phyloP scores from a whole-genome alignment of 2,797 vertebrate genomes.

The Diceros bicornis region DNA sequence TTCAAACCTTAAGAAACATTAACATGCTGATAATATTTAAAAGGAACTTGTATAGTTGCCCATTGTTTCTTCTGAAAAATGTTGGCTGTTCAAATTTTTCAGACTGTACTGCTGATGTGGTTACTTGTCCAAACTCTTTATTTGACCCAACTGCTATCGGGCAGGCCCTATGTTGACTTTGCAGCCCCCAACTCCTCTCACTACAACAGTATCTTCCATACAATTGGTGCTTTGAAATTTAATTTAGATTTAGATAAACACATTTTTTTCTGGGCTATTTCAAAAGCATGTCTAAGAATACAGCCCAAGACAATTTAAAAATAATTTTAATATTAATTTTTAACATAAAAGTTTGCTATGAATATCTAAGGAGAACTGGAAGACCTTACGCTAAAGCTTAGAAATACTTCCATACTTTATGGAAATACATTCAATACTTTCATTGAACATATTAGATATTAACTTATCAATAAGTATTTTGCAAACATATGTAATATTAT shows the following conservation, averaged over 20 bases:
- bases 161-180: not conserved
- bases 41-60: not conserved
- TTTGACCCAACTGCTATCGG: not conserved
- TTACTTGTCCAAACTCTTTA: not conserved
- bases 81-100: not conserved
- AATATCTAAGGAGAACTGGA: not conserved
- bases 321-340: slow-evolving; percentile 46
- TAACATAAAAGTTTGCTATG: slow-evolving; percentile 7
- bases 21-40: not conserved
- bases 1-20: slow-evolving; percentile 45
- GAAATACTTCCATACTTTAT: slow-evolving; percentile 46
- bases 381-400: not conserved
- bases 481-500: slow-evolving; percentile 3
- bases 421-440: not conserved
- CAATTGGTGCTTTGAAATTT: not conserved
- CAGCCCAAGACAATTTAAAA: not conserved
- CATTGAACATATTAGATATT: not conserved
- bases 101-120: not conserved
- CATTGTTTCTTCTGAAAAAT: not conserved
- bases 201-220: not conserved
- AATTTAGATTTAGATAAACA: not conserved
- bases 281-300: slow-evolving; percentile 2
- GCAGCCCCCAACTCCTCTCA: not conserved
- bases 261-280: slow-evolving; percentile 10
- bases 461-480: slow-evolving; percentile 23